phyloP scores from a whole-genome alignment of 2,113 vertebrate genomes.

The Mustela lutreola region DNA sequence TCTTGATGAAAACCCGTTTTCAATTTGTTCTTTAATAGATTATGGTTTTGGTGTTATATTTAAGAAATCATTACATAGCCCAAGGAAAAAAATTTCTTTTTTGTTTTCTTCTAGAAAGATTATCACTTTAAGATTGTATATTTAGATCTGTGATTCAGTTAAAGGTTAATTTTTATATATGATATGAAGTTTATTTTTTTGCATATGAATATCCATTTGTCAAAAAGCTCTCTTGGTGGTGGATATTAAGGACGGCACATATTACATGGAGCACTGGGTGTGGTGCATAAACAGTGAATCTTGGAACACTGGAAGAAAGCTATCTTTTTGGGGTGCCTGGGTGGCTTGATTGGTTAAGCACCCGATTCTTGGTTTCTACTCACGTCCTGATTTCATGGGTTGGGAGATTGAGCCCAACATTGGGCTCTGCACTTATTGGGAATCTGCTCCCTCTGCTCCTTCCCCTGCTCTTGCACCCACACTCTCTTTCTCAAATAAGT shows the following conservation, averaged over 20 bases:
- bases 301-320: too few relatives aligned
- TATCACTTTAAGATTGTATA: not conserved
- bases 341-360: not conserved
- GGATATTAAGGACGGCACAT: too few relatives aligned
- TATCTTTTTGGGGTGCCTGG: not conserved
- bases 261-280: too few relatives aligned
- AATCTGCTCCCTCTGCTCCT: not conserved
- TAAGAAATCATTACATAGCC: not conserved
- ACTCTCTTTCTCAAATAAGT: not conserved
- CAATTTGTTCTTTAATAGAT: not conserved
- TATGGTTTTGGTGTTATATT: not conserved
- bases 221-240: not conserved
- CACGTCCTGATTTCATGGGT: not conserved
- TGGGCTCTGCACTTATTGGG: not conserved
- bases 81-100: not conserved
- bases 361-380: not conserved
- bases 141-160: not conserved
- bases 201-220: not conserved
- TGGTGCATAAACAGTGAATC: too few relatives aligned
- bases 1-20: not conserved
- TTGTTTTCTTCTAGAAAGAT: not conserved
- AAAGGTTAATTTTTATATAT: constrained; percentile 4
- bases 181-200: not conserved
- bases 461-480: not conserved
- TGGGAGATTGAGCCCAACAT: not conserved